These are phyloP conservation scores for Dicroscelio sp. DNA, from an alignment of 2,888 invertebrate species.

Conservation along the genomic window DNA sequence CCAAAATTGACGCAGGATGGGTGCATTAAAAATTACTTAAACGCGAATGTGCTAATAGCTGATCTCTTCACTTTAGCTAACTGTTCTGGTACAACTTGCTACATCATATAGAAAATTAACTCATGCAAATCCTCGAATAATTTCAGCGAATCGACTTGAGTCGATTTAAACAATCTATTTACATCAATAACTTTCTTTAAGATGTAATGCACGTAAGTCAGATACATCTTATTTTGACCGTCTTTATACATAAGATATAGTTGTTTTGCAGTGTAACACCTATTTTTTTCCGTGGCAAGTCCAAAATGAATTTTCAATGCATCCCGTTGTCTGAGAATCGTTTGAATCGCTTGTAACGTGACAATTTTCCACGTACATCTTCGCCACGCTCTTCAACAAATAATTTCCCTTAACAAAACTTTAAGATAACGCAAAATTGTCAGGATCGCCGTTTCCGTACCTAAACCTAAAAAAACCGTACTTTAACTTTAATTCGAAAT, in stretches of 20 bases:
- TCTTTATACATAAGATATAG: slow-evolving; percentile 72
- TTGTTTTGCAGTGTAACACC: slow-evolving; percentile 75
- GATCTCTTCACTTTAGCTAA: no score
- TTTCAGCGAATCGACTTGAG: slow-evolving; percentile 77
- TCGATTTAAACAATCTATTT: slow-evolving; percentile 77
- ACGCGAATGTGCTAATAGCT: no score
- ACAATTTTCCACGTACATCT: no score
- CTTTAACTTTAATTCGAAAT: no score
- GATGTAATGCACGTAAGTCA: slow-evolving; percentile 62
- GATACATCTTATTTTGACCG: slow-evolving; percentile 74
- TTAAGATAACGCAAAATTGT: no score
- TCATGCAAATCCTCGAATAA: slow-evolving; percentile 77
- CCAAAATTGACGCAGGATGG: slow-evolving; percentile 8
- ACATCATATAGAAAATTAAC: no score
- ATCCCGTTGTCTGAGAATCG: slow-evolving; percentile 86
- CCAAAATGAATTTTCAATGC: slow-evolving; percentile 83
- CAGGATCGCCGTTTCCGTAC: no score
- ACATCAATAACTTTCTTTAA: slow-evolving; percentile 74
- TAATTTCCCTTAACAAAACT: no score
- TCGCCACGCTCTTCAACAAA: no score
- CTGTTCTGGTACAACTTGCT: no score
- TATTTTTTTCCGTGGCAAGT: slow-evolving; percentile 76
- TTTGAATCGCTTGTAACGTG: no score
- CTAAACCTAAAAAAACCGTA: no score
- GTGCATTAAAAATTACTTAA: slow-evolving; percentile 37